A percentile compares a stretch with the other conserved stretches of the same genome.
Evolutionary conservation across 2,888 invertebrate species (phyloP).

Genomic region (Chymomyza amoena): DNA sequence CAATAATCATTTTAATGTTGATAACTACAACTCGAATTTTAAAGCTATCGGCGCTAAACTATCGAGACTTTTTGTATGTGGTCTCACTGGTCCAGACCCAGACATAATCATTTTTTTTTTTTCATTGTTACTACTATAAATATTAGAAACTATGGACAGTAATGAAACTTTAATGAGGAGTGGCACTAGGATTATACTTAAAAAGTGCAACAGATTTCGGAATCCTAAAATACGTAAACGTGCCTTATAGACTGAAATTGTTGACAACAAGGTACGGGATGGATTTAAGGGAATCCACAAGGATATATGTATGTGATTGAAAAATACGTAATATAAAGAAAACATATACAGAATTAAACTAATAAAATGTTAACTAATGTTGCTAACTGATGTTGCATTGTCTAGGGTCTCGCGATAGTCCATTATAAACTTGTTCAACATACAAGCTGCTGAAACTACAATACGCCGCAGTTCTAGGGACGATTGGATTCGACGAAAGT

Average conservation of each 20-base stretch:
- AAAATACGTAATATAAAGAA: constrained; percentile 58
- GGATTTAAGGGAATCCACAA: constrained; percentile 48
- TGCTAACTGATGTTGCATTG: constrained; percentile 14
- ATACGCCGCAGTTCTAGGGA: constrained; percentile 28
- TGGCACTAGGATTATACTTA: constrained; percentile 53
- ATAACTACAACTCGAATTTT: constrained; percentile 3
- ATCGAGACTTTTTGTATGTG: not conserved
- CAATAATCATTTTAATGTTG: not conserved
- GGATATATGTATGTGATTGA: constrained; percentile 53
- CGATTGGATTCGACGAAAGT: constrained; percentile 34
- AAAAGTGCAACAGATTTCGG: constrained; percentile 37
- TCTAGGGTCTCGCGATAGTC: constrained; percentile 39
- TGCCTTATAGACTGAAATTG: constrained; percentile 46
- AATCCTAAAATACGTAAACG: constrained; percentile 49
- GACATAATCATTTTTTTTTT: not conserved
- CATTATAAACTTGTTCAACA: constrained; percentile 50
- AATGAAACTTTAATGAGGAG: constrained; percentile 46
- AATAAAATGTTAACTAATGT: not conserved
- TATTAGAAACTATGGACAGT: constrained; percentile 28
- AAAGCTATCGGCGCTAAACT: not conserved
- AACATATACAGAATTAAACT: constrained; percentile 23
- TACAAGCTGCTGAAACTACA: constrained; percentile 41
- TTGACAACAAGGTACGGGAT: constrained; percentile 43
- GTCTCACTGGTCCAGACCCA: not conserved
- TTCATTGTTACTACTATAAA: not conserved